These are phyloP conservation scores for Drosophila obscura DNA, from an alignment of 1,140 invertebrate species.

Conservation along the genomic window DNA sequence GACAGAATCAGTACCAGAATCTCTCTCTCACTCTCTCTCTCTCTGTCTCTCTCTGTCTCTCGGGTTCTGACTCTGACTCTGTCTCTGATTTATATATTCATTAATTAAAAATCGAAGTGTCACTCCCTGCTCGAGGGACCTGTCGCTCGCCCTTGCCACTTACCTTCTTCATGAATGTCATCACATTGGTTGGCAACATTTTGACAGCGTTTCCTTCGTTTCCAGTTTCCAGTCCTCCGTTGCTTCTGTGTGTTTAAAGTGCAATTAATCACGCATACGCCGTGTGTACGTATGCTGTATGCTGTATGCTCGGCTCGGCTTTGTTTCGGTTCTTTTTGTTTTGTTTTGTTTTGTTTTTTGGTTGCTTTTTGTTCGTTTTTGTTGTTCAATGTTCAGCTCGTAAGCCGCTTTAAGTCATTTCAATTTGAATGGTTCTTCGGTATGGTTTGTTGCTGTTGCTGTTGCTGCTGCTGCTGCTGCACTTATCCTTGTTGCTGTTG, in stretches of 20 bases:
- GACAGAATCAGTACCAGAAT: neutral
- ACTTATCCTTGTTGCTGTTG: conserved; percentile 37
- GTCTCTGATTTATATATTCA: conserved; percentile 45
- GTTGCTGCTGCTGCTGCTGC: conserved; percentile 31
- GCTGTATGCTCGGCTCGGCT: conserved; percentile 11
- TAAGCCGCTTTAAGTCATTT: conserved; percentile 58
- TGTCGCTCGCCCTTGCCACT: conserved; percentile 51
- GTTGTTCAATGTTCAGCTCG: conserved; percentile 4
- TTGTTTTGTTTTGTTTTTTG: conserved; percentile 32
- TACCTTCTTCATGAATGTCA: conserved; percentile 94
- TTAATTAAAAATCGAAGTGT: conserved; percentile 50
- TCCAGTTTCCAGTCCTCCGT: neutral
- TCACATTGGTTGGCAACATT: conserved; percentile 92
- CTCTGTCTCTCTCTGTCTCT: conserved; percentile 8
- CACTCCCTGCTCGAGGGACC: neutral
- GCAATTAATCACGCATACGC: conserved; percentile 78
- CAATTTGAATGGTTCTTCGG: conserved; percentile 19
- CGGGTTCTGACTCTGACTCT: neutral
- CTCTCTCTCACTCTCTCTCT: neutral
- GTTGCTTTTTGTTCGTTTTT: conserved; percentile 20
- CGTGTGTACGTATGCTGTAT: conserved; percentile 22
- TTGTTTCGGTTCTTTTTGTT: conserved; percentile 22
- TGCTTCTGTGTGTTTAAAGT: conserved; percentile 60
- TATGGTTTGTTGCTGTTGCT: conserved; percentile 5
- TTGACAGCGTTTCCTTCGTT: conserved; percentile 60